Conservation (phyloP, 1,140 invertebrate species). For the Heliconius himera region DNA sequence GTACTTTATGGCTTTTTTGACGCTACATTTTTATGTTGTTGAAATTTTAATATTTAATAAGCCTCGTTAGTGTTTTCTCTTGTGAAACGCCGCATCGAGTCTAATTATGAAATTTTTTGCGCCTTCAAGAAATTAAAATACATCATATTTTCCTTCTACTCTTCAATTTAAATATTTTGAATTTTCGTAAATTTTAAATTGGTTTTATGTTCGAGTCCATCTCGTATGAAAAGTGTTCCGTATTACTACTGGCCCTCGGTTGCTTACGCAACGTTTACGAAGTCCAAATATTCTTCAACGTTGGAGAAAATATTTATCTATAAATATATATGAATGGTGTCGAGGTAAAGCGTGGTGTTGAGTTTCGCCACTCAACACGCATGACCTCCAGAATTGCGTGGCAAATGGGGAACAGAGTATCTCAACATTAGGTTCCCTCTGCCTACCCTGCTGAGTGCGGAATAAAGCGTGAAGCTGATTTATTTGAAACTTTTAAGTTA, state of each 20-base stretch:
- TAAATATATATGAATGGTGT: no score
- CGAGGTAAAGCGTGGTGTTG: no score
- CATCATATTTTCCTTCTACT: neutral
- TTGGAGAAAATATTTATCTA: no score
- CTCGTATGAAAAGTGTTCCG: neutral
- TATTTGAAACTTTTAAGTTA: no score
- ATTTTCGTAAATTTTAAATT: neutral
- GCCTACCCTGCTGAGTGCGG: no score
- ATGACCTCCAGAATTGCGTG: no score
- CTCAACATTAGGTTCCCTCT: no score
- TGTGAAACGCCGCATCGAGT: neutral
- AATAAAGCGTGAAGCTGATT: no score
- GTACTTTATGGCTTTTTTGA: neutral
- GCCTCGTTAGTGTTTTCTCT: neutral
- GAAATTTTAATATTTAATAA: slow-evolving; percentile 1
- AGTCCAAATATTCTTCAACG: no score
- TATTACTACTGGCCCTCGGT: neutral
- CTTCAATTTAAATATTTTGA: neutral
- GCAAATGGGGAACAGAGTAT: no score
- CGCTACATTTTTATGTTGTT: neutral
- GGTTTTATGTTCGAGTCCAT: neutral
- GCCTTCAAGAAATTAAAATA: neutral
- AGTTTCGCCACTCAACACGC: no score
- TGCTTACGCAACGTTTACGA: no score
- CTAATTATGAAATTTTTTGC: neutral